Base-by-base conservation (phyloP, 2,797 vertebrate genomes). In the Masticophis lateralis region DNA sequence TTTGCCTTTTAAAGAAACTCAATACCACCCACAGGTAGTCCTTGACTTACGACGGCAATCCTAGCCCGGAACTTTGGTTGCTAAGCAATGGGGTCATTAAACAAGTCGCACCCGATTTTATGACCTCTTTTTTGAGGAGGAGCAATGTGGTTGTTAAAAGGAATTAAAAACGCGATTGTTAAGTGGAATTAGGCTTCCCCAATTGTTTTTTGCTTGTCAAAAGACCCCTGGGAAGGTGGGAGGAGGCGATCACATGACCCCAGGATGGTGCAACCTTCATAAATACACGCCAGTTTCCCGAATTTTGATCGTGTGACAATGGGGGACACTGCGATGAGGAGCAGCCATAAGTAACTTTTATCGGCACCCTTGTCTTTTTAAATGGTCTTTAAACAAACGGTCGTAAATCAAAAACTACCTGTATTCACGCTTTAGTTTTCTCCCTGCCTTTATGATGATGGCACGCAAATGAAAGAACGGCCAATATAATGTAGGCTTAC, bases 1-100 rank as follows among this genome's bases (percentile, higher is more conserved):
- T 96, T 89, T 94, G 90, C 92, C 96, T 96, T 96, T 94, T 20
- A 93, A 89, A 89, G 96, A 96, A 97, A 96, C 94, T 89, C 92
- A 91, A 87, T 55, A 61, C 95, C 25, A 18, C 6, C 0, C 25
- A 14, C 13, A n/a, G 63, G 12, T 14, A 14, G 63, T n/a, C 63
- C 63, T n/a, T 2, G 28, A 13, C 28, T 66, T 66, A 66, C 4
- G 66, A 18, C 14, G 5, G 32, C 6, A 1, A 7, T 8, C 4
- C 7, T 14, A 5, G 28, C 2, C 28, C 13, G 5, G 63, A n/a
- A 16, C 28, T 32, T 69, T 2, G 14, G n/a, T 16, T 8, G 14
- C n/a, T 74, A 18, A 74, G 66, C n/a, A 32, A 74, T 1, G 12
- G 28, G 13, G n/a, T 32, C n/a, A 16, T 32, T 32, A 2, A 32